These are phyloP conservation scores for Ophion costatus DNA, from an alignment of 2,888 invertebrate species.

Conservation along the genomic window DNA sequence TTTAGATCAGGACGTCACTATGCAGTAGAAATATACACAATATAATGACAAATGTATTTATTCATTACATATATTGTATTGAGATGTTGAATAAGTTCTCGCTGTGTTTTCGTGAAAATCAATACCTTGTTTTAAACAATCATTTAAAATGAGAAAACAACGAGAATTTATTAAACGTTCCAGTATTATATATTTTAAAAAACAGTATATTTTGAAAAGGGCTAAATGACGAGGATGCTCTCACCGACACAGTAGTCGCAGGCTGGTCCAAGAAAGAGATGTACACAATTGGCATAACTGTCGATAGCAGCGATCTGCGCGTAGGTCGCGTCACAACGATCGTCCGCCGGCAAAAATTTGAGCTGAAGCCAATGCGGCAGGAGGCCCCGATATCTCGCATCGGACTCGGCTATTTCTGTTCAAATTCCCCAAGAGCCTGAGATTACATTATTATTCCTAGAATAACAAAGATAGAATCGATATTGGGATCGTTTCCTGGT, in stretches of 20 bases:
- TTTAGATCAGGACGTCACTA: background rate
- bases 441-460: too few species aligned
- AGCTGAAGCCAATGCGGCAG: conserved; percentile 87
- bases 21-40: too few species aligned
- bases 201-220: background rate
- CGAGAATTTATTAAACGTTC: too few species aligned
- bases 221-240: conserved; percentile 71
- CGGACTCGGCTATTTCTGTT: conserved; percentile 86
- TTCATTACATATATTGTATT: too few species aligned
- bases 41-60: too few species aligned
- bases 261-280: conserved; percentile 92
- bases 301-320: conserved; percentile 90
- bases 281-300: conserved; percentile 89
- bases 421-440: background rate
- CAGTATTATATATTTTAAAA: too few species aligned
- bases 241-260: conserved; percentile 93
- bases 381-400: conserved; percentile 84
- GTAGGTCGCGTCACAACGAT: conserved; percentile 90
- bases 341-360: conserved; percentile 88
- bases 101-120: too few species aligned
- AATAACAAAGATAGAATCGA: too few species aligned
- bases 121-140: too few species aligned
- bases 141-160: too few species aligned
- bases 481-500: too few species aligned
- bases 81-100: too few species aligned